phyloP scores from a whole-genome alignment of 2,888 invertebrate genomes.

The Operophtera brumata region DNA sequence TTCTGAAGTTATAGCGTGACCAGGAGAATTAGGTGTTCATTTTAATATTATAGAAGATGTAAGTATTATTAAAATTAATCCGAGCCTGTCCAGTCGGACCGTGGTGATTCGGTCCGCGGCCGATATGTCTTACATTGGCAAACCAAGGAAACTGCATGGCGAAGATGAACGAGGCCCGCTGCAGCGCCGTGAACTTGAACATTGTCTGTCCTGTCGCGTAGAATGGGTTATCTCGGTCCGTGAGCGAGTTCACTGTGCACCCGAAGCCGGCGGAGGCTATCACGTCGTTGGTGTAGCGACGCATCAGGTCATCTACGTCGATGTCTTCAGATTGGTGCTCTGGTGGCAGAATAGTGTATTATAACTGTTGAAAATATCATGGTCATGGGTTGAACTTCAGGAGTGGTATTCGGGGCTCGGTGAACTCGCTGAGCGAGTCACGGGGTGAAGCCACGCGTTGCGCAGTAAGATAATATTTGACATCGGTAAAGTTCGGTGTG shows the following conservation, averaged over 20 bases:
- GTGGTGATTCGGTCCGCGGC: too few species aligned
- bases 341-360: slow-evolving; percentile 22
- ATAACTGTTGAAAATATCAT: too few species aligned
- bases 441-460: too few species aligned
- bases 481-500: too few species aligned
- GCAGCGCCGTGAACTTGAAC: slow-evolving; percentile 42
- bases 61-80: too few species aligned
- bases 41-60: too few species aligned
- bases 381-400: too few species aligned
- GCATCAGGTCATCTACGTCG: slow-evolving; percentile 70
- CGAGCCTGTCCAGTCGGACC: too few species aligned
- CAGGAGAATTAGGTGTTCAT: too few species aligned
- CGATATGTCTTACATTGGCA: slow-evolving; percentile 45
- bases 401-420: too few species aligned
- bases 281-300: slow-evolving; percentile 80
- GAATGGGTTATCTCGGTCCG: slow-evolving; percentile 77
- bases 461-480: too few species aligned
- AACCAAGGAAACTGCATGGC: slow-evolving; percentile 41
- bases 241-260: slow-evolving; percentile 76
- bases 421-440: too few species aligned
- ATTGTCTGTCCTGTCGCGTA: slow-evolving; percentile 54
- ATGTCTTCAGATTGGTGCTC: slow-evolving; percentile 49
- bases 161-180: slow-evolving; percentile 41
- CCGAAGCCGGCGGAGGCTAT: slow-evolving; percentile 82
- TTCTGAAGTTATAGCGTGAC: background rate